Evolutionary conservation across 2,888 invertebrate species (phyloP), one percentile per base, ranked within the genome.

Genomic region (Tachina grossa): DNA sequence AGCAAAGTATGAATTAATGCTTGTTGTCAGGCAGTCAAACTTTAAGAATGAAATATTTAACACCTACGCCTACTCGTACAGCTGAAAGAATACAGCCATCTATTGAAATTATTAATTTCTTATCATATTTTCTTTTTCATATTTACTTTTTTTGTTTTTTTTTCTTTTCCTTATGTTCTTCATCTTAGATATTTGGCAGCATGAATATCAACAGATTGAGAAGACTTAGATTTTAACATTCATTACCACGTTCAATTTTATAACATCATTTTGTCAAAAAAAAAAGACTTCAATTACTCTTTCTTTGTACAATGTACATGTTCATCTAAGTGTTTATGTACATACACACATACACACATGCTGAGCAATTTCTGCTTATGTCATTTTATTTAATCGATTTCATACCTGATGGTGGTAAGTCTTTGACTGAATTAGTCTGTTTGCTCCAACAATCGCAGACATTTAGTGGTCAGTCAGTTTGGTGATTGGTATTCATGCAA

Each of bases 381-480:
- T 91, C 90, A 91, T 90, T 90, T 89, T 87, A 89, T 88, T 90
- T 91, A 91, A 90, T 89, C 88, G 89, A 77, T 87, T 76, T 88
- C 41, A 59, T 49, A 9, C 13, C 57, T 47, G 47, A 86, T 87
- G 13, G 51, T 43, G 19, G 85, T 87, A 49, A 31, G 1, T 63
- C 9, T 53, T 51, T 53, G 22, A 43, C 43, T 57, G 72, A 59
- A 53, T 43, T 39, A 13, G 53, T 51, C 13, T 51, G 31, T 47
- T 47, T 41, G 16, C 8, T 16, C 72, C 16, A 16, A 63, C 53
- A 63, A 71, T 51, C 65, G 16, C 22, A 68, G 13, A 31, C 59
- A 74, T 68, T 66, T n/a, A 65, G 39, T 76, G 57, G 53, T 76
- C 55, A 51, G 53, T 22, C 68, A 61, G 63, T 66, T 31, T 49